These are phyloP conservation scores for Brachionus angularis DNA, from an alignment of 1,140 invertebrate genomes.

Conservation along the genomic window DNA sequence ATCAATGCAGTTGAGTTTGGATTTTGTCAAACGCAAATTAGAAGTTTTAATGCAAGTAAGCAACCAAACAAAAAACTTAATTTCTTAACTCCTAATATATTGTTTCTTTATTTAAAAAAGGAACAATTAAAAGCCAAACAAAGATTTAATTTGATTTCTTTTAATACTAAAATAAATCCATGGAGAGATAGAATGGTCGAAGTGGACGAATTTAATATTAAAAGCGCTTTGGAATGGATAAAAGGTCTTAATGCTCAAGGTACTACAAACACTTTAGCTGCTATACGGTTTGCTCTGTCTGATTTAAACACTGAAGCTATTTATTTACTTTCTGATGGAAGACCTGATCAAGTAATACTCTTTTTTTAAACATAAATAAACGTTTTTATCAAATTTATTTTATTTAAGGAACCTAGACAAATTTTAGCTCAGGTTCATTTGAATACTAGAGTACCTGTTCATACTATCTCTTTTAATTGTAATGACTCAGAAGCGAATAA, in stretches of 20 bases:
- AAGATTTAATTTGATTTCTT: conserved; percentile 55
- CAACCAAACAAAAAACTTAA: neutral
- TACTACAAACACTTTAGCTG: conserved; percentile 56
- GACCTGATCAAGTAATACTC: conserved; percentile 54
- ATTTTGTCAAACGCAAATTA: conserved; percentile 57
- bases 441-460: conserved; percentile 52
- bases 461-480: conserved; percentile 59
- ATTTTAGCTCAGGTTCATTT: conserved; percentile 56
- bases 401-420: conserved; percentile 49
- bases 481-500: conserved; percentile 56
- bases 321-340: conserved; percentile 57
- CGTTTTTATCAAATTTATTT: neutral
- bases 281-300: conserved; percentile 52
- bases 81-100: neutral
- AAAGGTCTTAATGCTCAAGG: conserved; percentile 54
- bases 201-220: conserved; percentile 52
- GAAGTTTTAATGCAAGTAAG: conserved; percentile 55
- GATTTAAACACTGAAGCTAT: conserved; percentile 55
- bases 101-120: conserved; percentile 45
- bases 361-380: too few relatives aligned
- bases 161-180: conserved; percentile 50
- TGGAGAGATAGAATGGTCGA: conserved; percentile 57
- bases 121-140: conserved; percentile 57
- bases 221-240: conserved; percentile 55
- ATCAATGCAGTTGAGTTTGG: conserved; percentile 55